Evolutionary conservation across 2,113 vertebrate genomes (phyloP).

Genomic region (Sialia sialis): DNA sequence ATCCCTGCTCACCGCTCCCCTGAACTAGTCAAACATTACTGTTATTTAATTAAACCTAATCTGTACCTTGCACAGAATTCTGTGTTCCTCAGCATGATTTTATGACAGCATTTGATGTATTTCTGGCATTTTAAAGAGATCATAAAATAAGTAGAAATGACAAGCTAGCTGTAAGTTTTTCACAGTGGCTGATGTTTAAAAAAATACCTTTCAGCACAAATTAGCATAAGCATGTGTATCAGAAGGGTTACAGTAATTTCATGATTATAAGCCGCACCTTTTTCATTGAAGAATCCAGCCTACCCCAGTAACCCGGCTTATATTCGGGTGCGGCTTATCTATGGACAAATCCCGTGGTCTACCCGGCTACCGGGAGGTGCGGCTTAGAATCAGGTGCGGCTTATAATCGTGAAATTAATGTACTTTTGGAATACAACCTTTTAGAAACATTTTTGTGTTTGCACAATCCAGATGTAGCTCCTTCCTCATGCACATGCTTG

Average conservation of each 20-base stretch:
- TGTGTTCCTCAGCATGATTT: neutral
- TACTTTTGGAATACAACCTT: neutral
- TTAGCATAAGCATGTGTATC: neutral
- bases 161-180: neutral
- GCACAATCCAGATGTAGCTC: neutral
- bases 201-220: accelerated
- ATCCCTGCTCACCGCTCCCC: too few relatives aligned
- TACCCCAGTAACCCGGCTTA: too few relatives aligned
- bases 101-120: neutral
- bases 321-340: too few relatives aligned
- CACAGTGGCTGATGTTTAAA: neutral
- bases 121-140: neutral
- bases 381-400: too few relatives aligned
- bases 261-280: too few relatives aligned
- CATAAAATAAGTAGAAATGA: neutral
- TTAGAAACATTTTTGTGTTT: neutral
- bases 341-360: too few relatives aligned
- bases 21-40: neutral
- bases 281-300: too few relatives aligned
- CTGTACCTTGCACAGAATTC: neutral
- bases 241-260: too few relatives aligned
- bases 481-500: neutral
- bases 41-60: neutral
- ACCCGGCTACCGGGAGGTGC: too few relatives aligned
- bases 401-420: too few relatives aligned